phyloP scores from a whole-genome alignment of 2,888 invertebrate genomes.

The Drosophila nr. fundita region DNA sequence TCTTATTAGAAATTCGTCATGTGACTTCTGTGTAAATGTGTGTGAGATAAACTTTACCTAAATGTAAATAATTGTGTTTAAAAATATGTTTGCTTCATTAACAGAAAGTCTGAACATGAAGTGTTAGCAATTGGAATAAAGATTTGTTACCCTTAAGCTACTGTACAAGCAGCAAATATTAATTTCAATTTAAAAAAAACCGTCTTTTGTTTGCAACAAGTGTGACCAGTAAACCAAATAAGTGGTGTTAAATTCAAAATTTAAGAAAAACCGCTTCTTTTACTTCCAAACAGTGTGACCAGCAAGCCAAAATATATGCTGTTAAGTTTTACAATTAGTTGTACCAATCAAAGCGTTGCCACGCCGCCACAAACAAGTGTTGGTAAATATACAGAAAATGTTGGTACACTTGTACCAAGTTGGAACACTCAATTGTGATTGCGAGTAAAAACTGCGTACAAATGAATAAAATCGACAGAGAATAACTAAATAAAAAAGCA shows the following conservation, averaged over 20 bases:
- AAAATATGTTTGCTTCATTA: not conserved
- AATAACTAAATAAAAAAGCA: constrained; percentile 2
- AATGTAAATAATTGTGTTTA: not conserved
- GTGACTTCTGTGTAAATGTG: not conserved
- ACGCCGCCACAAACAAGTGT: not conserved
- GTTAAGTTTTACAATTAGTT: not conserved
- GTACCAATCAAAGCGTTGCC: constrained; percentile 18
- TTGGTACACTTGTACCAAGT: constrained; percentile 36
- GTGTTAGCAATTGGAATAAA: not conserved
- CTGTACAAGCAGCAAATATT: not conserved
- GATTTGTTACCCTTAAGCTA: not conserved
- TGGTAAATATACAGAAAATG: not conserved
- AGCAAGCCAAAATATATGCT: not conserved
- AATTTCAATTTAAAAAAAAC: not conserved
- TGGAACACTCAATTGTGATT: constrained; percentile 11
- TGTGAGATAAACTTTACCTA: not conserved
- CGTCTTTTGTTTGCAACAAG: not conserved
- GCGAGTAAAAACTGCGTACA: constrained; percentile 25
- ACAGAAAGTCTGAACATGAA: not conserved
- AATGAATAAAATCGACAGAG: constrained; percentile 21
- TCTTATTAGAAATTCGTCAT: not conserved
- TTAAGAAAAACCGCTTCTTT: not conserved
- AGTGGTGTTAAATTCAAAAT: not conserved
- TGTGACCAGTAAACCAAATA: not conserved
- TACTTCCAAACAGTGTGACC: not conserved